These are phyloP conservation scores for Megalopta genalis DNA, from an alignment of 1,140 invertebrate genomes.

Conservation along the genomic window DNA sequence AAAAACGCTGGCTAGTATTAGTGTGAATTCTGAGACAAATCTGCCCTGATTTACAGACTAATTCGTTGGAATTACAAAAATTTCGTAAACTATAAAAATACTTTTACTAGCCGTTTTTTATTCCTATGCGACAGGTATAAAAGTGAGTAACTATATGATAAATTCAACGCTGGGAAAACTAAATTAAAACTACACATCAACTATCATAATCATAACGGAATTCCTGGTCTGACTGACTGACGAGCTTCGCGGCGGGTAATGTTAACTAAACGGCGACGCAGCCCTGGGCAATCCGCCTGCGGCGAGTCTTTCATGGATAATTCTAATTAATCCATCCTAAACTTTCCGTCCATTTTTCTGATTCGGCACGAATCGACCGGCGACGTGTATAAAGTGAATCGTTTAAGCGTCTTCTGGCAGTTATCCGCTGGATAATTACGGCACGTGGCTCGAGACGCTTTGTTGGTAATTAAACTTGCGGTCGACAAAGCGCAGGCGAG, in stretches of 20 bases:
- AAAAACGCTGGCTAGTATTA: too few species aligned
- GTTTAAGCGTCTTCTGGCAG: constrained; percentile 31
- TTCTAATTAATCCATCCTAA: neutral
- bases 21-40: too few species aligned
- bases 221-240: neutral
- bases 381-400: constrained; percentile 15
- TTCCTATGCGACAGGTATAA: neutral
- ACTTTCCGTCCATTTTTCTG: constrained; percentile 4
- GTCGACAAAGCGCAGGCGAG: neutral
- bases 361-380: neutral
- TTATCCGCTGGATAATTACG: constrained; percentile 40
- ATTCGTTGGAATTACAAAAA: too few species aligned
- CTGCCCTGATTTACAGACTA: too few species aligned
- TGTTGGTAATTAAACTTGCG: constrained; percentile 68
- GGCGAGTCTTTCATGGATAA: neutral
- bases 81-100: too few species aligned
- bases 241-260: neutral
- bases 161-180: neutral
- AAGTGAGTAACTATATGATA: neutral
- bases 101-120: too few species aligned
- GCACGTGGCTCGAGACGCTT: constrained; percentile 57
- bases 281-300: neutral
- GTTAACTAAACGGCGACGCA: neutral
- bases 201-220: neutral
- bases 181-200: neutral